phyloP scores from a whole-genome alignment of 2,888 invertebrate species.

The Campoletis raptor region DNA sequence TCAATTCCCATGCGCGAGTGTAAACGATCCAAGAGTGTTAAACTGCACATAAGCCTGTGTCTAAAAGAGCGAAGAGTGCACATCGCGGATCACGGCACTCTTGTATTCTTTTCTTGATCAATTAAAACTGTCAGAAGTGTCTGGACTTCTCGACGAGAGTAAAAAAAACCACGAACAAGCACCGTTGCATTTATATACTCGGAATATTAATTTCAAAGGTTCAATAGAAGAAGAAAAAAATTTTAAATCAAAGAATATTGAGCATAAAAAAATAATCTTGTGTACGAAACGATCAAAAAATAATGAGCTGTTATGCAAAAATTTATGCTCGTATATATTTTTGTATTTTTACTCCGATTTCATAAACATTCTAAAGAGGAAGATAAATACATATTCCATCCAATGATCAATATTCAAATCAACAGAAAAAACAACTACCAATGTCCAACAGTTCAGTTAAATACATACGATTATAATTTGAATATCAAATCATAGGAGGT shows the following conservation, averaged over 20 bases:
- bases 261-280: not conserved
- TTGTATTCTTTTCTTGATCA: constrained; percentile 71
- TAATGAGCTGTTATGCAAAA: not conserved
- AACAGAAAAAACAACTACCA: not conserved
- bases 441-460: not conserved
- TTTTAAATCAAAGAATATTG: not conserved
- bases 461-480: not conserved
- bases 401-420: not conserved
- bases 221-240: not conserved
- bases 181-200: constrained; percentile 40
- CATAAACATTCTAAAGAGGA: not conserved
- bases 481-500: not conserved
- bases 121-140: constrained; percentile 74
- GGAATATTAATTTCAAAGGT: constrained; percentile 12
- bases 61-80: constrained; percentile 29
- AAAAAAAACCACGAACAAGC: constrained; percentile 36
- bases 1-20: constrained; percentile 54
- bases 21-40: constrained; percentile 30
- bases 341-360: not conserved
- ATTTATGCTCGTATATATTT: not conserved
- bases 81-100: constrained; percentile 57
- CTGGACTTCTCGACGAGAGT: constrained; percentile 68
- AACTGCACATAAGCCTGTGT: constrained; percentile 24
- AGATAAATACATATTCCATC: not conserved
- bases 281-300: not conserved